Conservation (phyloP, 2,797 vertebrate species). For the Perodicticus potto region DNA sequence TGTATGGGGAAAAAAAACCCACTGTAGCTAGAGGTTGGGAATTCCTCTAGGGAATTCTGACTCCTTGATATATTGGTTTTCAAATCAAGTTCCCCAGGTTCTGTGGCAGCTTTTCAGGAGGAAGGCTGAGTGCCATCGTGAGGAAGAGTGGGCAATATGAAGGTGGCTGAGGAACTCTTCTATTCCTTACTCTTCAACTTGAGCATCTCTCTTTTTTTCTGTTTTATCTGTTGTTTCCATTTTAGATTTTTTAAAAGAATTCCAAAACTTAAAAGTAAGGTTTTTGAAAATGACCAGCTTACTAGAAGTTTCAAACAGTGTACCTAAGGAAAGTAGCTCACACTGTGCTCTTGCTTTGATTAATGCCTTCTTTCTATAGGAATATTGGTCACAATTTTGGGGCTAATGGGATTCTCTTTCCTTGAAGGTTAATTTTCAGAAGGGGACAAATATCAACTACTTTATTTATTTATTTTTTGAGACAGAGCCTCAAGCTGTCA, state of each 20-base stretch:
- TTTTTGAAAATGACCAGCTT: conserved; percentile 15
- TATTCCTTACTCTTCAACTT: background rate
- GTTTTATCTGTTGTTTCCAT: conserved; percentile 22
- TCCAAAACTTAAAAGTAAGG: conserved; percentile 3
- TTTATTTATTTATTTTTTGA: too few relatives aligned
- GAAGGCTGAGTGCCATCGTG: background rate
- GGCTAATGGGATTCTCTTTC: background rate
- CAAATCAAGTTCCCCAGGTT: background rate
- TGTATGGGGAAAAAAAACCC: background rate
- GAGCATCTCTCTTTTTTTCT: background rate
- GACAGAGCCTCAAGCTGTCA: too few relatives aligned
- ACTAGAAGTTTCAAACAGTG: background rate
- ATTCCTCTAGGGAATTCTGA: background rate
- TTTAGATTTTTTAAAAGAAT: background rate
- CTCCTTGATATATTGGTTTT: conserved; percentile 17
- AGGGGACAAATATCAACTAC: background rate
- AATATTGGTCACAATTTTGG: background rate
- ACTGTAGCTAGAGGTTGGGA: background rate
- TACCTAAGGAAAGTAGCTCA: background rate
- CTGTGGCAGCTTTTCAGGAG: background rate
- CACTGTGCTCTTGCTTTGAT: background rate
- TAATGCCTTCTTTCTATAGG: background rate
- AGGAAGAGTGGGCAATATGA: background rate
- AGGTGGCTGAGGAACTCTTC: background rate
- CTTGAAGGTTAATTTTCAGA: conserved; percentile 20